A percentile compares a stretch with the other conserved stretches of the same genome.
These are phyloP conservation scores for Scopus umbretta DNA, from an alignment of 2,113 vertebrate species.

Conservation along the genomic window DNA sequence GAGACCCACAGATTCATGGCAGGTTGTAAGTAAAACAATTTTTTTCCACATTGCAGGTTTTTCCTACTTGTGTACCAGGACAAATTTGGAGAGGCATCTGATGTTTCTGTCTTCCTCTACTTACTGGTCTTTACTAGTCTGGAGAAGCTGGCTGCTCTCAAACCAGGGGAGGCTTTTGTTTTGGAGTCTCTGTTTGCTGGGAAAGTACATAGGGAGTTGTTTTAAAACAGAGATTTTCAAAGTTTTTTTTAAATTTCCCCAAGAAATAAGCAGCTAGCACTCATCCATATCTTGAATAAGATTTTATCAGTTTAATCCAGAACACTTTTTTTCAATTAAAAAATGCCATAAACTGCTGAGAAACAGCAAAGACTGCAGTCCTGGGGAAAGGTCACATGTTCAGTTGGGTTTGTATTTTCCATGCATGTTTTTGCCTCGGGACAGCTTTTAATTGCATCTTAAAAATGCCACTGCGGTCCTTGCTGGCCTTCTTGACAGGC, in stretches of 20 bases:
- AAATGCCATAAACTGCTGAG: neutral
- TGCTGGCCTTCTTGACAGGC: neutral
- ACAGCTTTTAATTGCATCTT: neutral
- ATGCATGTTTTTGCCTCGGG: neutral
- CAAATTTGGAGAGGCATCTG: neutral
- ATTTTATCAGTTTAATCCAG: neutral
- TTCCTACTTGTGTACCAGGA: neutral
- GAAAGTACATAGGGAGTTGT: neutral
- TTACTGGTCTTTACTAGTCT: neutral
- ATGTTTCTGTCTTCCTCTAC: neutral
- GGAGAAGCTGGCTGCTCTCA: neutral
- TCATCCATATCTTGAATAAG: neutral
- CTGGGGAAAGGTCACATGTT: neutral
- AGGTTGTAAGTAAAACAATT: neutral
- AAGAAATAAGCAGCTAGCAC: neutral
- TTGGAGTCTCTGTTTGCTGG: neutral
- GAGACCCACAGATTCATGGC: neutral
- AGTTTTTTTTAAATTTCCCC: neutral
- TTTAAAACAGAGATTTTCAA: neutral
- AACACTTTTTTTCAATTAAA: neutral
- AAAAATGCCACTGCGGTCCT: neutral
- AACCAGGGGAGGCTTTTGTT: neutral
- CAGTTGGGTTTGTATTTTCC: neutral
- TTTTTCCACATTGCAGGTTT: neutral
- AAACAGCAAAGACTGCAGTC: neutral